A percentile compares a stretch with the other conserved stretches of the same genome.
Conservation (phyloP, 2,888 invertebrate species). For the Priocnemis perturbator region DNA sequence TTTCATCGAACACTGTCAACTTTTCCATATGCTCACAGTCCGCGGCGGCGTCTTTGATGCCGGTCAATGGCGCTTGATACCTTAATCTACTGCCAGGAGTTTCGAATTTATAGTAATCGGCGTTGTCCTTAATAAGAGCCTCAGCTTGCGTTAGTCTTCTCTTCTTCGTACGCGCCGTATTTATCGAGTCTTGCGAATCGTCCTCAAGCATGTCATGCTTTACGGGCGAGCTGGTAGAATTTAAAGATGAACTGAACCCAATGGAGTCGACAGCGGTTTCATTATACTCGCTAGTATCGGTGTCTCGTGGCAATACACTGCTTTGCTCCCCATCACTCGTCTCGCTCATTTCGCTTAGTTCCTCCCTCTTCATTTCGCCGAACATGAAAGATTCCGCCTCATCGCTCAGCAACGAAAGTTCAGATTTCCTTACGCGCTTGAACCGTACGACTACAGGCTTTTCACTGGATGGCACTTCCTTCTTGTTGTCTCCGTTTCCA, state of each 20-base stretch:
- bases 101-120: conserved; percentile 79
- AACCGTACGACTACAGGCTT: conserved; percentile 84
- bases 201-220: conserved; percentile 67
- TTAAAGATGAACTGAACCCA: conserved; percentile 52
- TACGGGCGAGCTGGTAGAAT: conserved; percentile 33
- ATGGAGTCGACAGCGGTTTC: conserved; percentile 36
- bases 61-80: conserved; percentile 74
- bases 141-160: conserved; percentile 78
- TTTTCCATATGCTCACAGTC: conserved; percentile 38
- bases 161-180: conserved; percentile 64
- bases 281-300: conserved; percentile 62
- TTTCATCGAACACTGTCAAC: conserved; percentile 47
- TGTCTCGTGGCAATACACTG: conserved; percentile 69
- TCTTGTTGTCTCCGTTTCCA: conserved; percentile 52
- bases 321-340: conserved; percentile 75
- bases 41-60: conserved; percentile 68
- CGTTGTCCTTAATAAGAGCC: conserved; percentile 78
- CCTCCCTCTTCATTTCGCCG: conserved; percentile 81
- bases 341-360: conserved; percentile 77
- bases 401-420: conserved; percentile 85
- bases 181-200: conserved; percentile 67
- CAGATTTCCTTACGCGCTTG: conserved; percentile 84
- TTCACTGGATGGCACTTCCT: conserved; percentile 69
- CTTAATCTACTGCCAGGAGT: conserved; percentile 75
- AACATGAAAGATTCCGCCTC: conserved; percentile 94